Evolutionary conservation across 2,888 invertebrate genomes (phyloP).

Genomic region (Scaptomyza tumidula): DNA sequence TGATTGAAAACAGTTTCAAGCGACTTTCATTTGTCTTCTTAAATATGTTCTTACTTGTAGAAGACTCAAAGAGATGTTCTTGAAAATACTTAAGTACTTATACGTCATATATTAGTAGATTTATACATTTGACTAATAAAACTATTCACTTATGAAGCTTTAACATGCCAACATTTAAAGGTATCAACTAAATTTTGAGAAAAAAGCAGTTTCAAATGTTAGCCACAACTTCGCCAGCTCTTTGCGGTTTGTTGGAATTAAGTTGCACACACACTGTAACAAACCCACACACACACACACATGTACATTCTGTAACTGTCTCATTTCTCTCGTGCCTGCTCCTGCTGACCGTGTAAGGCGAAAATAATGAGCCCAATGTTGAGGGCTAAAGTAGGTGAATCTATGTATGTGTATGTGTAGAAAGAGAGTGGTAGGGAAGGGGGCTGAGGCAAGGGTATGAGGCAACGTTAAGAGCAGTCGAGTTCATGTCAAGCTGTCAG

Average conservation of each 20-base stretch:
- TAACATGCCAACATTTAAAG: constrained; percentile 10
- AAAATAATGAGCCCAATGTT: constrained; percentile 75
- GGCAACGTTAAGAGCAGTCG: constrained; percentile 63
- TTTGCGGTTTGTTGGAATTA: constrained; percentile 66
- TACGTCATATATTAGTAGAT: neutral
- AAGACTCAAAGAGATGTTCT: too few relatives aligned
- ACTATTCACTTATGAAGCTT: neutral
- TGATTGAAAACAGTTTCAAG: neutral
- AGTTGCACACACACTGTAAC: constrained; percentile 41
- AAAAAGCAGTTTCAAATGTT: constrained; percentile 38
- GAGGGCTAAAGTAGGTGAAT: constrained; percentile 32
- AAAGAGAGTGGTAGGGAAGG: constrained; percentile 4
- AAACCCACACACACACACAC: constrained; percentile 9
- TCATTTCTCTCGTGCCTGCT: constrained; percentile 43
- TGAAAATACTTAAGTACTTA: too few relatives aligned
- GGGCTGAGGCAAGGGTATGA: neutral
- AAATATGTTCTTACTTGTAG: too few relatives aligned
- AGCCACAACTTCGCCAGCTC: constrained; percentile 38
- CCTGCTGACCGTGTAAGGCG: constrained; percentile 69
- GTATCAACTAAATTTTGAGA: too few relatives aligned
- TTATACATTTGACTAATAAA: neutral
- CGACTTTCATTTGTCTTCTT: too few relatives aligned
- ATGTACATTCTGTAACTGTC: constrained; percentile 30
- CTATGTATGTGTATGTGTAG: neutral
- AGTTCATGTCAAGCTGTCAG: constrained; percentile 80